Percentiles rank a stretch among this genome's conserved stretches.
phyloP scores from a whole-genome alignment of 2,113 vertebrate species.

The Peromyscus polionotus region DNA sequence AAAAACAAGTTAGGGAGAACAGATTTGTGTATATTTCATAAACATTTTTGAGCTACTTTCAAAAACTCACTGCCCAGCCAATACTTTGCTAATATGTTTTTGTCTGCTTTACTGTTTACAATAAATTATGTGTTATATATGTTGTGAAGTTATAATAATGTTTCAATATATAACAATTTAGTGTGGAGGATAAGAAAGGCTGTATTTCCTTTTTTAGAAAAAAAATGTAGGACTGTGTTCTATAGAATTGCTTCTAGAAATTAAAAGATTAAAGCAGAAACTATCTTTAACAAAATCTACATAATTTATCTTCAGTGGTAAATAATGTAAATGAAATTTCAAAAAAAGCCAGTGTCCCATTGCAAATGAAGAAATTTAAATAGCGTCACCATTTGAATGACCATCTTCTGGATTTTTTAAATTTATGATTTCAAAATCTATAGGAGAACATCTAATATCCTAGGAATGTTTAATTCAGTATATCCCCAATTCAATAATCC shows the following conservation, averaged over 20 bases:
- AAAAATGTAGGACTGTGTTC: neutral
- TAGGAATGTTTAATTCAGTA: neutral
- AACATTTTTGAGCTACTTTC: neutral
- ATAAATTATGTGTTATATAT: constrained; percentile 22
- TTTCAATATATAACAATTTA: constrained; percentile 55
- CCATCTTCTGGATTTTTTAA: constrained; percentile 17
- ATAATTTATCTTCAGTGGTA: constrained; percentile 39
- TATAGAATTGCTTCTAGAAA: constrained; percentile 3
- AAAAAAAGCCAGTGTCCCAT: neutral
- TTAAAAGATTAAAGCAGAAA: constrained; percentile 26
- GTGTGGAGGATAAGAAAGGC: neutral
- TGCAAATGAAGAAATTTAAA: neutral
- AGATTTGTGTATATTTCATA: constrained; percentile 6
- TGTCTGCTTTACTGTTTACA: neutral
- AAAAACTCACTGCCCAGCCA: neutral
- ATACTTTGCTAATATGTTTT: neutral
- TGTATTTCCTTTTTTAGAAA: constrained; percentile 31
- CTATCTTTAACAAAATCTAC: constrained; percentile 52
- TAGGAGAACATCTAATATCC: neutral
- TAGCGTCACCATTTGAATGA: neutral
- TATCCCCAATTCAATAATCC: neutral
- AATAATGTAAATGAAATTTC: neutral
- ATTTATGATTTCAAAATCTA: constrained; percentile 27
- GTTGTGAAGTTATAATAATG: constrained; percentile 71
- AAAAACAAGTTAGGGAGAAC: constrained; percentile 29